Conservation (phyloP, 1,140 invertebrate genomes). For the Macrobrachium nipponense region DNA sequence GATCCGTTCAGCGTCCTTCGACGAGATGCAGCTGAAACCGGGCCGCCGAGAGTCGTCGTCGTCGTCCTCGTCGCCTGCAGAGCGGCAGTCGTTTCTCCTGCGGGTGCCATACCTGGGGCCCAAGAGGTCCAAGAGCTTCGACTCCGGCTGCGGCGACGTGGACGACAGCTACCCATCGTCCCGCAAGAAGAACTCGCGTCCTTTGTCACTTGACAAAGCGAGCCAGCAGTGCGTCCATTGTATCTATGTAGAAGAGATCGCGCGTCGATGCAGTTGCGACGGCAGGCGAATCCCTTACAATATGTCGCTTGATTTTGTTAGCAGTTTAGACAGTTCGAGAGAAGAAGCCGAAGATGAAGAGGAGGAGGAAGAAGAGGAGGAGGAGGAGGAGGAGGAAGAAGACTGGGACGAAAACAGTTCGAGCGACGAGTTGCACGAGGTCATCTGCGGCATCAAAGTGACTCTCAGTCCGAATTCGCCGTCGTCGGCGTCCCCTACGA, state of each 20-base stretch:
- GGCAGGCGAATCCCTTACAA: slow-evolving; percentile 34
- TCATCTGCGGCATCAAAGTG: slow-evolving; percentile 75
- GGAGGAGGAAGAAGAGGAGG: slow-evolving; percentile 60
- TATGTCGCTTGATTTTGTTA: slow-evolving; percentile 47
- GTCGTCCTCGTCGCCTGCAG: slow-evolving; percentile 67
- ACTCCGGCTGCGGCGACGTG: slow-evolving; percentile 73
- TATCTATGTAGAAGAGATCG: slow-evolving; percentile 62
- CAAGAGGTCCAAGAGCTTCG: slow-evolving; percentile 81
- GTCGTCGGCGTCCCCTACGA: slow-evolving; percentile 69
- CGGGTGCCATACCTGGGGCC: slow-evolving; percentile 69
- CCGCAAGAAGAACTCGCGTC: slow-evolving; percentile 75
- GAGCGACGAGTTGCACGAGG: slow-evolving; percentile 64
- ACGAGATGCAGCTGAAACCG: slow-evolving; percentile 85
- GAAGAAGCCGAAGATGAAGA: slow-evolving; percentile 59
- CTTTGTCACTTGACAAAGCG: slow-evolving; percentile 69
- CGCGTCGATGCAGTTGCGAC: slow-evolving; percentile 30
- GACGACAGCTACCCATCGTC: slow-evolving; percentile 73
- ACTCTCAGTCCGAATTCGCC: slow-evolving; percentile 75
- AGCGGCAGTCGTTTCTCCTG: slow-evolving; percentile 62
- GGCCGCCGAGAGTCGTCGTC: slow-evolving; percentile 70
- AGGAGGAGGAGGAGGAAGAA: slow-evolving; percentile 58
- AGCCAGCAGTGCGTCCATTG: slow-evolving; percentile 65
- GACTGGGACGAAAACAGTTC: slow-evolving; percentile 62
- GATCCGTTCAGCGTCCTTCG: slow-evolving; percentile 86
- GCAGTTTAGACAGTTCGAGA: slow-evolving; percentile 47